Evolutionary conservation across 2,888 invertebrate genomes (phyloP).

Genomic region (Mythimna impura): DNA sequence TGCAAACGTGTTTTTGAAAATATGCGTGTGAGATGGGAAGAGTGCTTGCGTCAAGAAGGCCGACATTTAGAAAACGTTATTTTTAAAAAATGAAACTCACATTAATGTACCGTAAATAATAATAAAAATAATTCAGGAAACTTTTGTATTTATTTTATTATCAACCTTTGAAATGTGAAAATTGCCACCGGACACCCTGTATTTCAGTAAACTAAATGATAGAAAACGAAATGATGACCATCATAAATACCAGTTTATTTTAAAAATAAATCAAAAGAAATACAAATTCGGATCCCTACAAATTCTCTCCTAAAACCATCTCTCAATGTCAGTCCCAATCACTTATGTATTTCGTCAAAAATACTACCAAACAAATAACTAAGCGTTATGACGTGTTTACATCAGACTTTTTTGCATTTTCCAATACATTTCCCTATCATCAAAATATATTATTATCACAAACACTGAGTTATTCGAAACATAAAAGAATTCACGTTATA

Average conservation of each 20-base stretch:
- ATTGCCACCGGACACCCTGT: no score
- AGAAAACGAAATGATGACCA: neutral
- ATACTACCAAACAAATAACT: slow-evolving; percentile 16
- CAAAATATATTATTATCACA: slow-evolving; percentile 29
- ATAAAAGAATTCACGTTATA: slow-evolving; percentile 34
- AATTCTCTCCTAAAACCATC: slow-evolving; percentile 5
- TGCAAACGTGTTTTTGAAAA: no score
- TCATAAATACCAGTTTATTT: neutral
- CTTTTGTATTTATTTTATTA: no score
- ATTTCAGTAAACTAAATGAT: neutral
- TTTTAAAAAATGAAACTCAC: no score
- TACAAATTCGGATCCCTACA: slow-evolving; percentile 1
- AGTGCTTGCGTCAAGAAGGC: no score
- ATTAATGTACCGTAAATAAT: no score
- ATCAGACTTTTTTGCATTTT: slow-evolving; percentile 12
- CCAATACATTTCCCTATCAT: slow-evolving; percentile 21
- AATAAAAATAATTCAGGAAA: no score
- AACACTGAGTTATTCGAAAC: slow-evolving; percentile 36
- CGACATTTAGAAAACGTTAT: no score
- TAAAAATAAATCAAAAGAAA: neutral
- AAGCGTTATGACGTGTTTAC: slow-evolving; percentile 27
- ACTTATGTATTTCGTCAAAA: slow-evolving; percentile 22
- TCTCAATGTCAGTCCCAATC: neutral
- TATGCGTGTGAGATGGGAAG: no score
- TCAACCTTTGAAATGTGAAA: no score